phyloP scores from a whole-genome alignment of 2,888 invertebrate genomes.

The Drosophila putrida region DNA sequence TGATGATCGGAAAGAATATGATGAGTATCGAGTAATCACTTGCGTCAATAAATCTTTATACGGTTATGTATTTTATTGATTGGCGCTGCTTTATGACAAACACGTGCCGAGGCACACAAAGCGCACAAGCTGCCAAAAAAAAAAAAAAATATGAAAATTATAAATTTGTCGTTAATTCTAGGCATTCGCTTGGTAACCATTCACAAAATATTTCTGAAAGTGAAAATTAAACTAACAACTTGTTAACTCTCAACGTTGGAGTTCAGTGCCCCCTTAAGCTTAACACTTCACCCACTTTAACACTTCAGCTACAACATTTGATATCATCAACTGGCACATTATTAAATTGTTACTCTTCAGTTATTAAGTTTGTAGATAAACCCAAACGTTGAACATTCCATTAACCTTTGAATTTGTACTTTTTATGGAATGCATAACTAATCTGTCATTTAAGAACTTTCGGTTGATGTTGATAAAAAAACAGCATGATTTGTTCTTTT shows the following conservation, averaged over 20 bases:
- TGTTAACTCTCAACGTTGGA: slow-evolving; percentile 23
- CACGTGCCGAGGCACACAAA: slow-evolving; percentile 72
- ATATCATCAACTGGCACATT: slow-evolving; percentile 9
- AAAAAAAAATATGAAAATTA: slow-evolving; percentile 1
- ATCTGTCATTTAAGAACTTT: slow-evolving; percentile 10
- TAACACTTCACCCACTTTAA: slow-evolving; percentile 6
- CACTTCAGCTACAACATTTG: slow-evolving; percentile 18
- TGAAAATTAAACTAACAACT: slow-evolving; percentile 54
- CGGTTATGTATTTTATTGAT: slow-evolving; percentile 80
- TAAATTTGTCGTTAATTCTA: slow-evolving; percentile 35
- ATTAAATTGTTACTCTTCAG: not conserved
- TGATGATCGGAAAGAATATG: slow-evolving; percentile 40
- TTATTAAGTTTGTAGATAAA: slow-evolving; percentile 3
- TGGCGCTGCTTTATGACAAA: slow-evolving; percentile 68
- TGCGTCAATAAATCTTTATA: slow-evolving; percentile 74
- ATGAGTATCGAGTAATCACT: slow-evolving; percentile 56
- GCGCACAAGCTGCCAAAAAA: slow-evolving; percentile 39
- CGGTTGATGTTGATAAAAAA: slow-evolving; percentile 14
- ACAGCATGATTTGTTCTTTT: slow-evolving; percentile 1
- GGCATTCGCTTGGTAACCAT: slow-evolving; percentile 38
- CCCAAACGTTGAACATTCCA: slow-evolving; percentile 25
- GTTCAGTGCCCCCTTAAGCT: slow-evolving; percentile 39
- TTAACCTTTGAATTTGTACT: slow-evolving; percentile 50
- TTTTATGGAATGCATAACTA: slow-evolving; percentile 5
- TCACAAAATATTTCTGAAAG: slow-evolving; percentile 44